These are phyloP conservation scores for Lysandra bellargus DNA, from an alignment of 2,888 invertebrate genomes.

Conservation along the genomic window DNA sequence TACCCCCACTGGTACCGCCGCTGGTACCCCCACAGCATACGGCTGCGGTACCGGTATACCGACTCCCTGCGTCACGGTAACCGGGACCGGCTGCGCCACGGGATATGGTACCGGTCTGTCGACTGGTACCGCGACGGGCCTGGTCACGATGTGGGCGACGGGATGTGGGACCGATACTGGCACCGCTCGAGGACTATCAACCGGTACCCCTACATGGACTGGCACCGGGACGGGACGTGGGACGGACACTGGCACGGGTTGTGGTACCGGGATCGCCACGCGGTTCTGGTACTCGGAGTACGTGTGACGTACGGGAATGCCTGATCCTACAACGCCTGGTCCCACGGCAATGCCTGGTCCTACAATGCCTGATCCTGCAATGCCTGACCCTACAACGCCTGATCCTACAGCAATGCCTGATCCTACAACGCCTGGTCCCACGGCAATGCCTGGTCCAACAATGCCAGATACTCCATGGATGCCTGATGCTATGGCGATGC, in stretches of 20 bases:
- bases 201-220: slow-evolving; percentile 74
- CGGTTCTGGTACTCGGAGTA: slow-evolving; percentile 70
- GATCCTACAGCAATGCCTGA: background rate
- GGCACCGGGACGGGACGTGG: slow-evolving; percentile 72
- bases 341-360: slow-evolving; percentile 29
- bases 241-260: slow-evolving; percentile 64
- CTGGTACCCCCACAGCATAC: slow-evolving; percentile 67
- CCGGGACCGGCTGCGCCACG: slow-evolving; percentile 76
- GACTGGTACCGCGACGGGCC: slow-evolving; percentile 71
- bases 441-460: background rate
- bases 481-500: slow-evolving; percentile 49
- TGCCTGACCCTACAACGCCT: background rate
- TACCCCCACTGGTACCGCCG: slow-evolving; percentile 63
- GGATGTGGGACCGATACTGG: slow-evolving; percentile 67
- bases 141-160: slow-evolving; percentile 62
- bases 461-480: background rate
- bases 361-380: no score
- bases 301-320: slow-evolving; percentile 61
- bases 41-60: slow-evolving; percentile 79
- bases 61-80: slow-evolving; percentile 74
- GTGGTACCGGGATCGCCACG: slow-evolving; percentile 77
- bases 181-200: slow-evolving; percentile 63
- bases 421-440: background rate
- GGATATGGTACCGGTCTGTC: slow-evolving; percentile 79
- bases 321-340: slow-evolving; percentile 45